phyloP scores from a whole-genome alignment of 2,113 vertebrate species.

The Phodopus roborovskii region DNA sequence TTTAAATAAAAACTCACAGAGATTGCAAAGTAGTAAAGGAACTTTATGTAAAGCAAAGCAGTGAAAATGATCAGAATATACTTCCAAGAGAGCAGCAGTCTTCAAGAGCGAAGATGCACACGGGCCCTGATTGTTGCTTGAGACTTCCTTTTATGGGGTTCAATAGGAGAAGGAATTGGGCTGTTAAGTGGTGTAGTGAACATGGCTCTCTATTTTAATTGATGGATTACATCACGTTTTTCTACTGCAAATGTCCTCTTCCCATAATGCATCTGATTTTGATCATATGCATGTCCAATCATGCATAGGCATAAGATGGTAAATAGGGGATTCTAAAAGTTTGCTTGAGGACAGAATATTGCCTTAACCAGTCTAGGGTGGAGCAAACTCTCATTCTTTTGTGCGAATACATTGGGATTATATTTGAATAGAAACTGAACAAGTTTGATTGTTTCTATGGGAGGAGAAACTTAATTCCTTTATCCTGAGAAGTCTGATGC shows the following conservation, averaged over 20 bases:
- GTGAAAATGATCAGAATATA: background rate
- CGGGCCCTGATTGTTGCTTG: background rate
- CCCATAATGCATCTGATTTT: background rate
- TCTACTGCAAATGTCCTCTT: background rate
- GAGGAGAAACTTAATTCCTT: background rate
- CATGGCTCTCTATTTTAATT: background rate
- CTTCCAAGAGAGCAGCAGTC: background rate
- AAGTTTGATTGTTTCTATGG: background rate
- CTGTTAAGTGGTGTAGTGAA: background rate
- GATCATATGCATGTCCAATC: background rate
- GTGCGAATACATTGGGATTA: background rate
- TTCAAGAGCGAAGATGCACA: background rate
- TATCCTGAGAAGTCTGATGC: background rate
- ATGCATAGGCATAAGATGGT: background rate
- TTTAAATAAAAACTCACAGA: background rate
- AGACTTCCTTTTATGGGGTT: background rate
- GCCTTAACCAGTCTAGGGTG: background rate
- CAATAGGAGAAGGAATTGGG: background rate
- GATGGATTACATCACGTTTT: background rate
- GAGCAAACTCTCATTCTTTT: background rate
- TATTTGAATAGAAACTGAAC: background rate
- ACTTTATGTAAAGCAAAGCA: background rate
- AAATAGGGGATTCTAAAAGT: background rate
- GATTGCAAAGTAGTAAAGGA: background rate
- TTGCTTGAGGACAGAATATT: background rate